Conservation (phyloP, 2,113 vertebrate species). For the Odontophorus gujanensis region DNA sequence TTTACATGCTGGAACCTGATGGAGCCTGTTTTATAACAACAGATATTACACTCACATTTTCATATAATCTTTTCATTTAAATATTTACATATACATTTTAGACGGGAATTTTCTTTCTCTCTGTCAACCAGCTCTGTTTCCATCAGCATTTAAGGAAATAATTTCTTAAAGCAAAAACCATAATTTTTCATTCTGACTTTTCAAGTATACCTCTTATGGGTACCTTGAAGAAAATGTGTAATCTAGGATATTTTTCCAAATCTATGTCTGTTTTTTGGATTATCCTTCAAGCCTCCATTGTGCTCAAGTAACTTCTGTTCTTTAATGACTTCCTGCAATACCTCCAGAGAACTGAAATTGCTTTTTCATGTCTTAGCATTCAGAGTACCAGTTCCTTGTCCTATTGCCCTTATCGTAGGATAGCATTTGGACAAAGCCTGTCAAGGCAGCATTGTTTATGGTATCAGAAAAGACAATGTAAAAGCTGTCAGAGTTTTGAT, state of each 20-base stretch:
- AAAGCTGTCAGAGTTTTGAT: conserved; percentile 7
- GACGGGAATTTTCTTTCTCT: neutral
- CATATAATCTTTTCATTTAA: neutral
- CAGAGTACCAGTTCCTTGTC: neutral
- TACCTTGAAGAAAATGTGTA: conserved; percentile 12
- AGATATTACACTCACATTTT: neutral
- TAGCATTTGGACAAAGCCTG: neutral
- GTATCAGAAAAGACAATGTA: neutral
- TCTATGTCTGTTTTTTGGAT: conserved; percentile 21
- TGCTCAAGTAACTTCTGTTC: neutral
- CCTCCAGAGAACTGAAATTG: conserved; percentile 18
- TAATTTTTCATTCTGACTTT: conserved; percentile 14
- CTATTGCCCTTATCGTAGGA: neutral
- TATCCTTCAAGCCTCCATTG: neutral
- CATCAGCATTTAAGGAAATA: neutral
- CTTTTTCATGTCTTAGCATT: conserved; percentile 46
- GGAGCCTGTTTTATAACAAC: neutral
- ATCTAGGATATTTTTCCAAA: conserved; percentile 1
- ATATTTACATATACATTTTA: neutral
- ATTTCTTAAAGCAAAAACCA: neutral
- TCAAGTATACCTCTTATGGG: neutral
- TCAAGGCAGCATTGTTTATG: neutral
- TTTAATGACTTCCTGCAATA: conserved; percentile 15
- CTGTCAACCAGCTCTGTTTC: neutral
- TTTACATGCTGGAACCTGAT: neutral